Conservation (phyloP, 64 coral and sea anemone genomes). For the Astreopora myriophthalma region DNA sequence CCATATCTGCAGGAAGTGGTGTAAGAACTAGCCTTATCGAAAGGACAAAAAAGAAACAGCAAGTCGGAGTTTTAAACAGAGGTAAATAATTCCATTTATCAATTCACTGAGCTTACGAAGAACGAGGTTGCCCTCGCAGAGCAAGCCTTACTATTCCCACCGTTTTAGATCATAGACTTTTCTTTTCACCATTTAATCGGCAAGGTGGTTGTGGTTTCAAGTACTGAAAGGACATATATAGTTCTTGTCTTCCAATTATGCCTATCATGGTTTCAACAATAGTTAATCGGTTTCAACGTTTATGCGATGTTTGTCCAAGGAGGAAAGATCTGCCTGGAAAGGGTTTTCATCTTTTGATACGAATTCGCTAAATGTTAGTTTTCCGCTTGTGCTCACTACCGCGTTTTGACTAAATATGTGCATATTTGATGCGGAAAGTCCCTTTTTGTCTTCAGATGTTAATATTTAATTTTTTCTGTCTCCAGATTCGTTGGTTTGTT, state of each 20-base stretch:
- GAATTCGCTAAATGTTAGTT: neutral
- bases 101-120: neutral
- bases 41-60: conserved; percentile 14
- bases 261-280: no score
- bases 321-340: neutral
- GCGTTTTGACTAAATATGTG: conserved; percentile 4
- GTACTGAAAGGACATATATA: no score
- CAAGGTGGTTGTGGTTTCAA: no score
- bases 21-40: neutral
- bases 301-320: neutral
- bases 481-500: conserved; percentile 55
- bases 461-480: conserved; percentile 30
- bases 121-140: neutral
- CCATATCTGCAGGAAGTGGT: conserved; percentile 6
- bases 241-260: no score
- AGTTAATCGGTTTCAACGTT: neutral
- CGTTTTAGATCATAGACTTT: no score
- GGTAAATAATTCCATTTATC: conserved; percentile 2
- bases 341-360: neutral
- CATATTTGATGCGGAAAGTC: neutral
- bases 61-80: conserved; percentile 25
- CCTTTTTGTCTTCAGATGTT: neutral
- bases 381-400: neutral
- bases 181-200: no score
- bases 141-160: no score